Conservation (phyloP, 64 coral and sea anemone genomes). For the Stichodactyla helianthus region DNA sequence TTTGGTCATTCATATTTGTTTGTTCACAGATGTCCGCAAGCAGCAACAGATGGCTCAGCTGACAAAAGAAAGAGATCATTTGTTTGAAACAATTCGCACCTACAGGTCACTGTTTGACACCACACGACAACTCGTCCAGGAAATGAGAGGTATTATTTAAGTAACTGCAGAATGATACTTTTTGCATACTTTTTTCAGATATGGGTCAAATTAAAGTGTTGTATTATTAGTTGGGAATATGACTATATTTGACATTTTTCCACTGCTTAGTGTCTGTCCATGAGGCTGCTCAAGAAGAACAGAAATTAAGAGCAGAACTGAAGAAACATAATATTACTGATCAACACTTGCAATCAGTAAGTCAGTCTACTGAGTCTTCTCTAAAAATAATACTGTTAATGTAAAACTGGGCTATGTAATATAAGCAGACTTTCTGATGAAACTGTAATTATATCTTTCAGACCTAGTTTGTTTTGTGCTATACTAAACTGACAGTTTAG, state of each 20-base stretch:
- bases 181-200: too few relatives aligned
- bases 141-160: constrained; percentile 21
- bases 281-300: constrained; percentile 82
- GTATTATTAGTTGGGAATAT: neutral
- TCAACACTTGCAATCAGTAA: constrained; percentile 46
- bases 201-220: too few relatives aligned
- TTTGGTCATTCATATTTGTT: neutral
- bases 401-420: too few relatives aligned
- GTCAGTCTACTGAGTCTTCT: neutral
- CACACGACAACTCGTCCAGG: constrained; percentile 85
- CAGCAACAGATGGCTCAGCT: constrained; percentile 97
- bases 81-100: constrained; percentile 95
- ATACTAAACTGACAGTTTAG: too few relatives aligned
- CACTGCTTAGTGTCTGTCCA: constrained; percentile 72
- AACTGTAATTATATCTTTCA: too few relatives aligned
- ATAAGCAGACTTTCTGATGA: too few relatives aligned
- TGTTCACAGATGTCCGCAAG: constrained; percentile 80
- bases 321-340: constrained; percentile 73
- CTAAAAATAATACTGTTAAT: neutral
- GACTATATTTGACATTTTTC: neutral
- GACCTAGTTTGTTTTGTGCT: too few relatives aligned
- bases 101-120: constrained; percentile 95
- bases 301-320: constrained; percentile 83
- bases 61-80: constrained; percentile 93
- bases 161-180: too few relatives aligned